Evolutionary conservation across 2,113 vertebrate species (phyloP).

Genomic region (Spea multiplicata): DNA sequence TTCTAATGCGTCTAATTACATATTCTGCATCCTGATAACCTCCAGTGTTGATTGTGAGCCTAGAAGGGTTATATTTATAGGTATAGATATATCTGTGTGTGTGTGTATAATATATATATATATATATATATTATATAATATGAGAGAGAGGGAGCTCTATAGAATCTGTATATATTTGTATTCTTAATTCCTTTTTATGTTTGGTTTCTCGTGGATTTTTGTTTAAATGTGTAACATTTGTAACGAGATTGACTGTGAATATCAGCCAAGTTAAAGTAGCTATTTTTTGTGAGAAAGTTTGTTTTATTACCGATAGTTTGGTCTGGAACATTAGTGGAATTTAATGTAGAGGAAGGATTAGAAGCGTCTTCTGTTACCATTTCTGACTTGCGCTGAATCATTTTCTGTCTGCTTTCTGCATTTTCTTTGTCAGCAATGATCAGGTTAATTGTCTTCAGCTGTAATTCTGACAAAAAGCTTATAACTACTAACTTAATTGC

Average conservation of each 20-base stretch:
- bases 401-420: constrained; percentile 12
- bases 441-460: background rate
- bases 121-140: background rate
- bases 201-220: too few species aligned
- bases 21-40: too few species aligned
- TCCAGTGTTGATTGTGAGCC: too few species aligned
- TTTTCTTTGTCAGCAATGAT: constrained; percentile 10
- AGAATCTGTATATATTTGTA: background rate
- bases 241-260: constrained; percentile 17
- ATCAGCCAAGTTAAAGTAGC: constrained; percentile 43
- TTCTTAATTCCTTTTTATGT: too few species aligned
- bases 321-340: constrained; percentile 37
- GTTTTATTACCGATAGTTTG: constrained; percentile 34
- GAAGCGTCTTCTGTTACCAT: constrained; percentile 26
- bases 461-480: background rate
- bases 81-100: too few species aligned
- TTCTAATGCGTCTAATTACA: too few species aligned
- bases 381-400: constrained; percentile 22
- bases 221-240: background rate
- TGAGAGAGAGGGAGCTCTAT: too few species aligned
- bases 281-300: constrained; percentile 20
- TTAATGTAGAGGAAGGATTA: constrained; percentile 39
- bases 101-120: background rate
- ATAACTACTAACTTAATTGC: constrained; percentile 8
- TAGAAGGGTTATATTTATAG: too few species aligned